Conservation (phyloP, 2,888 invertebrate species). For the Pyrrhosoma nymphula region DNA sequence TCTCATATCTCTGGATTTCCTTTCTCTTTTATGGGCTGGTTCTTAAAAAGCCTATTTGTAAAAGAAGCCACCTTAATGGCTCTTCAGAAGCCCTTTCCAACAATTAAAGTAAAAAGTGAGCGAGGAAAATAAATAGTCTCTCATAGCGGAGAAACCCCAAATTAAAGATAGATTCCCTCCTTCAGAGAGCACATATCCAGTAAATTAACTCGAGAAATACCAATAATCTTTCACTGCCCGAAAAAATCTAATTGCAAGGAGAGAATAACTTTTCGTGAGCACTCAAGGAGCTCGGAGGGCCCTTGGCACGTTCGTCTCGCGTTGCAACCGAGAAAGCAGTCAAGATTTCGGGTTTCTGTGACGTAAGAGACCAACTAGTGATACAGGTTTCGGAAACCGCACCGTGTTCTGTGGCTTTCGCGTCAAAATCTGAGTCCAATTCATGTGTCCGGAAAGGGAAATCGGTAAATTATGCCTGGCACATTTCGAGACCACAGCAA, state of each 20-base stretch:
- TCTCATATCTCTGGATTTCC: not conserved
- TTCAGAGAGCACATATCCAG: not conserved
- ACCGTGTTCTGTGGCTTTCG: constrained; percentile 27
- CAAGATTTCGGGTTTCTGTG: not conserved
- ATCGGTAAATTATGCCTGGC: constrained; percentile 28
- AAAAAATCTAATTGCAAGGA: not conserved
- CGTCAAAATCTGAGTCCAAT: not conserved
- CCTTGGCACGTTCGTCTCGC: not conserved
- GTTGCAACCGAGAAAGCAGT: constrained; percentile 20
- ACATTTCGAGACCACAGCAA: not conserved
- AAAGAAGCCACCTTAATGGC: not conserved
- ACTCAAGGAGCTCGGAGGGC: not conserved
- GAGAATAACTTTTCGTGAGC: not conserved
- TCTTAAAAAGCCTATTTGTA: not conserved
- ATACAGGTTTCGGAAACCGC: constrained; percentile 41
- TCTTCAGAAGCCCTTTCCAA: not conserved
- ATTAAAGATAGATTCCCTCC: not conserved
- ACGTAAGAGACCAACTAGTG: constrained; percentile 49
- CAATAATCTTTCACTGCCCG: not conserved
- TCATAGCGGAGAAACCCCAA: not conserved
- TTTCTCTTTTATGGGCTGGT: not conserved
- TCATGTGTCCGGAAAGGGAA: constrained; percentile 58
- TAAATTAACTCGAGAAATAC: not conserved
- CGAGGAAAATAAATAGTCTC: constrained; percentile 2
- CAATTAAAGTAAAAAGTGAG: not conserved